phyloP scores from a whole-genome alignment of 2,797 vertebrate genomes.

The Helostoma temminkii region DNA sequence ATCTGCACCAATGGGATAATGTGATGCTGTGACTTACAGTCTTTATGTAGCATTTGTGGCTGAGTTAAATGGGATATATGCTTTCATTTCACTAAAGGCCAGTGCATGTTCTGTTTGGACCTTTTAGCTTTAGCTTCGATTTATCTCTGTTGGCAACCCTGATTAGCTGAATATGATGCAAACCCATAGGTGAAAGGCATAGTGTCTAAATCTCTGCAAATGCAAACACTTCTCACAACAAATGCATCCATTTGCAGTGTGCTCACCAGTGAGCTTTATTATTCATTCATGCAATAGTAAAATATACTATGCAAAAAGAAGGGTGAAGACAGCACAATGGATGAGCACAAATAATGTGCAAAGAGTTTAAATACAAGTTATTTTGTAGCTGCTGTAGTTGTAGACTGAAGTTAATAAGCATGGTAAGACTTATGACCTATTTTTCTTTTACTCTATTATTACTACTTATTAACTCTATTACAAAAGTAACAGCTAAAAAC shows the following conservation, averaged over 20 bases:
- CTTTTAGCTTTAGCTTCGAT: slow-evolving; percentile 41
- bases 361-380: no score
- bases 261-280: slow-evolving; percentile 2
- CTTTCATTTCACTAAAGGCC: slow-evolving; percentile 42
- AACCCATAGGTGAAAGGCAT: slow-evolving; percentile 24
- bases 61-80: slow-evolving; percentile 44
- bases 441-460: no score
- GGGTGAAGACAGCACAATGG: not conserved
- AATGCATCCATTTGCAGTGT: slow-evolving; percentile 28
- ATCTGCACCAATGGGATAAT: not conserved
- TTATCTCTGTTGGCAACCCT: slow-evolving; percentile 46
- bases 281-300: slow-evolving; percentile 6
- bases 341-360: not conserved
- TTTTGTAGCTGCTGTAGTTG: no score
- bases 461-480: no score
- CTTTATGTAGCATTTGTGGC: slow-evolving; percentile 36
- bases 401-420: no score
- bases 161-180: slow-evolving; percentile 41
- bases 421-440: no score
- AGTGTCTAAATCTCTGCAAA: slow-evolving; percentile 30
- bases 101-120: slow-evolving; percentile 15
- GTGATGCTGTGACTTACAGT: not conserved
- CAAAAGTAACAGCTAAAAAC: no score
- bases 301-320: not conserved
- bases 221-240: slow-evolving; percentile 18